Evolutionary conservation across 2,797 vertebrate genomes (phyloP), one percentile per base, ranked within the genome.

Genomic region (Tenualosa ilisha): DNA sequence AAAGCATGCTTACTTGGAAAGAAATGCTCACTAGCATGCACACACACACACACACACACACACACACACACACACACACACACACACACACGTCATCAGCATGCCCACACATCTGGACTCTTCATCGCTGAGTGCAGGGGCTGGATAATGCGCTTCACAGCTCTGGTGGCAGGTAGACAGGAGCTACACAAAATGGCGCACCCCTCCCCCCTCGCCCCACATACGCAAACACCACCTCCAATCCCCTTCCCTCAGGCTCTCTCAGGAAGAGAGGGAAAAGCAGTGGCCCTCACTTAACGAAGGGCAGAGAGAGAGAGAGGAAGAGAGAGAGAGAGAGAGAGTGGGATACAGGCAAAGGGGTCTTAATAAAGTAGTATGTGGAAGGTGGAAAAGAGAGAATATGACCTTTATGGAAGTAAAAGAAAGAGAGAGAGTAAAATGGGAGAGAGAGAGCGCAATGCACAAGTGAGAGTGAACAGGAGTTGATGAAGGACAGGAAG

Each of bases 161-260:
- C 50, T n/a, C 43, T 82, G 43, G 79, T 79, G 81, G 81, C 84
- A 68, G 81, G 65, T 50, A 26, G 83, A 37, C 50, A 79, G 84
- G 56, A 82, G 81, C 65, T 40, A 40, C 68, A 75, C 15, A 37
- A 75, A 75, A 75, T 75, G 68, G 26, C 65, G 26, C 65, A 26
- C 65, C 65, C 65, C 65, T 24, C 31, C 68, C 13, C 31, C 31
- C 63, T 31, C 26, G 7, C 63, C 26, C 1, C 63, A 46, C 46
- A 46, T 46, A 46, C 3, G 46, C 46, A 46, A 46, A 46, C 46
- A 46, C 63, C 46, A 46, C 63, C 63, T 6, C 56, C 56, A 22
- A 59, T 53, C 13, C 26, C 68, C 37, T 43, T 75, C 68, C 31
- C 68, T 17, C 37, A 75, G 68, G 68, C 37, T 13, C 68, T 75